These are phyloP conservation scores for Corythucha ciliata DNA, from an alignment of 2,888 invertebrate genomes.

Conservation along the genomic window DNA sequence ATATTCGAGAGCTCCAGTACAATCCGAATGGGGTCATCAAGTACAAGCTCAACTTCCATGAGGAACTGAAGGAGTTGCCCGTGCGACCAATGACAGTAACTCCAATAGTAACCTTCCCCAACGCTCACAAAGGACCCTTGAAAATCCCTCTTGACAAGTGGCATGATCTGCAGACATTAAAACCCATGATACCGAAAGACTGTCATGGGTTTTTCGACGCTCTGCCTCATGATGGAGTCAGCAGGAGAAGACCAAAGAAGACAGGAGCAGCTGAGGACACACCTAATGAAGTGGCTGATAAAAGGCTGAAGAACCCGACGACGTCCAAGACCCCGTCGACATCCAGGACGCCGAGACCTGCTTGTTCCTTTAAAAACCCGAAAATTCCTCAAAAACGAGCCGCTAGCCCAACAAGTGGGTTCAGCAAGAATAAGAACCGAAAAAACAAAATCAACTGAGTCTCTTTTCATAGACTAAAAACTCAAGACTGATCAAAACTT, in stretches of 20 bases:
- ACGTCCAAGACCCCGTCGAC: constrained; percentile 5
- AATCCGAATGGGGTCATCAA: constrained; percentile 10
- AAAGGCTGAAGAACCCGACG: no score
- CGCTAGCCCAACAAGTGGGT: no score
- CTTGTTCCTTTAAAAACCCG: no score
- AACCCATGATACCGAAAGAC: constrained; percentile 15
- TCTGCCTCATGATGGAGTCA: constrained; percentile 17
- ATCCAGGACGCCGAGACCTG: no score
- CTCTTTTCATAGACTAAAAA: no score
- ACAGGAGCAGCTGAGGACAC: not conserved
- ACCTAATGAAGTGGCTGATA: not conserved
- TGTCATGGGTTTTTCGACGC: constrained; percentile 20
- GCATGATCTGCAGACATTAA: constrained; percentile 17
- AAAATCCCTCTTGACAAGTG: constrained; percentile 21
- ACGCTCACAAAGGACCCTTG: not conserved
- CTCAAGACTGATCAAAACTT: no score
- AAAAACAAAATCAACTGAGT: no score
- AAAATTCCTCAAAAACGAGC: no score
- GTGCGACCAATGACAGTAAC: constrained; percentile 13
- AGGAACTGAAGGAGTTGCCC: constrained; percentile 13
- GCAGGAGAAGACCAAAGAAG: constrained; percentile 3
- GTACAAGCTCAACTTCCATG: constrained; percentile 24
- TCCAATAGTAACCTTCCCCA: not conserved
- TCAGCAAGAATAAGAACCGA: no score
- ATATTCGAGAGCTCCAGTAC: constrained; percentile 18